Evolutionary conservation across 2,113 vertebrate genomes (phyloP), one percentile per base, ranked within the genome.

Genomic region (Cryptotis parvus): DNA sequence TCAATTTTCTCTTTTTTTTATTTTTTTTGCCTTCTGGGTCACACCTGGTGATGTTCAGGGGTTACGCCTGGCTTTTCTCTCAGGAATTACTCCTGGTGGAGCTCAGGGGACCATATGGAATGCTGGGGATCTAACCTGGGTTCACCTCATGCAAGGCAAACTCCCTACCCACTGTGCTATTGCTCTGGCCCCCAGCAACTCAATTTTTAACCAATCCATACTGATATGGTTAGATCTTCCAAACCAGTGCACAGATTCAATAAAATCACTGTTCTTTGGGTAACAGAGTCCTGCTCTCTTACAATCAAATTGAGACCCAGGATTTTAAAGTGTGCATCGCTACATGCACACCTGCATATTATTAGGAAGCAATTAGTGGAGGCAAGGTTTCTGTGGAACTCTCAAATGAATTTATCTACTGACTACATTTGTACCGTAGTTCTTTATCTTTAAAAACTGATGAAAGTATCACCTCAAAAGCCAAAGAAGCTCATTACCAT

Each of bases 241-340:
- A 65, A 72, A 45, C 33, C 52, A 33, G 35, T 49, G 3, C 35
- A 87, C 39, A 93, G 78, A 85, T 26, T 27, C 72, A 84, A 73
- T 63, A 88, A 91, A 90, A 85, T 68, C 26, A 15, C 35, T 66
- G 65, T 27, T 52, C 27, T 31, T 91, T 55, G 10, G 6, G 15
- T 63, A 73, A 68, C n/a, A 84, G 65, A 79, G 11, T 49, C 27
- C 63, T 55, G 22, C 11, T 85, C 88, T 94, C 66, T 89, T 76
- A 84, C 84, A 93, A 89, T 84, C 37, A 92, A 77, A 73, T 66
- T 74, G 39, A 94, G 92, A 84, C 74, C n/a, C 37, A 33, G 5
- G 12, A 4, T 92, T 68, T 24, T 61, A 76, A n/a, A n/a, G 5
- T 84, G 16, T 2, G 43, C n/a, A 43, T 29, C 24, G 22, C 15